Evolutionary conservation across 2,888 invertebrate species (phyloP), one percentile per base, ranked within the genome.

Genomic region (Lordiphosa andalusiaca): DNA sequence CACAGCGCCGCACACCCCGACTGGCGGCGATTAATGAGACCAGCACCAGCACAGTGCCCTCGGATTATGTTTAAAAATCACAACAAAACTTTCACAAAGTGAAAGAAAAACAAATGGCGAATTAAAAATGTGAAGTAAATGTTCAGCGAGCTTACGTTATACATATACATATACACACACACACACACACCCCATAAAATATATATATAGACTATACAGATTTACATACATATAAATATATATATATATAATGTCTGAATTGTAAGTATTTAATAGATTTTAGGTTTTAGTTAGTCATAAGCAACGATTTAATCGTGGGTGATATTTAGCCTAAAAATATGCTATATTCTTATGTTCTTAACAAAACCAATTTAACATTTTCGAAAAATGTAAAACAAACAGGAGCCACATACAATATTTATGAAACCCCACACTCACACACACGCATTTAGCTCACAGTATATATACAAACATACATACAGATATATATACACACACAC

Each of bases 11-110:
- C 68, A 88, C 90, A 75, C 86, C 88, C 64, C 86, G 90, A 62
- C 85, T 92, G 72, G 91, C 92, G 39, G 91, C 92, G 52, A 92
- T 92, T 69, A 91, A 91, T 85, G 92, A 92, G 88, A 91, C 91
- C 68, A 89, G 90, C 68, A 90, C 90, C 72, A 90, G 89, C 76
- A 91, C 91, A 67, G 89, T 90, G 75, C 92, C 92, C 72, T 92
- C 92, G 40, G 92, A 92, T 85, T 92, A 92, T 87, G 92, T 92
- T 78, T 89, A 50, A 55, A 16, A 16, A 39, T 16, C 52, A 73
- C 66, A 55, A 67, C 53, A 65, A 61, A 60, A 67, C 69, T 74
- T 85, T 82, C 36, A 64, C 59, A 65, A 71, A 64, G 62, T 65
- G 55, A 56, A 57, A 44, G 62, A 51, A 57, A 44, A 6, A 46